Conservation (phyloP, 2,888 invertebrate species). For the Sericinus montela region DNA sequence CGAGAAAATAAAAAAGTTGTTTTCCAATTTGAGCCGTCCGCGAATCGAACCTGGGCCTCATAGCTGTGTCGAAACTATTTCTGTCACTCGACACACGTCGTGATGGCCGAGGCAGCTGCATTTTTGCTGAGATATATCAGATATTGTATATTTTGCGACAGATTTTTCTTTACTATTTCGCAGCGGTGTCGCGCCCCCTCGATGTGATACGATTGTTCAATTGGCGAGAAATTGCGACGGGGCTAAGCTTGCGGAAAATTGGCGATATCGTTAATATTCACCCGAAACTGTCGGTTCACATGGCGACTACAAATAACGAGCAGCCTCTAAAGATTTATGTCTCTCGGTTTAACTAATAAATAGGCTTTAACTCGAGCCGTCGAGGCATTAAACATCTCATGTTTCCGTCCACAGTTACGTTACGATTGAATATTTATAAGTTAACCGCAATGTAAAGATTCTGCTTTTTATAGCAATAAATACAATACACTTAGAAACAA, state of each 20-base stretch:
- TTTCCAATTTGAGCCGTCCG: too few relatives aligned
- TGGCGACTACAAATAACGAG: constrained; percentile 77
- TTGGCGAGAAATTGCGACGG: constrained; percentile 78
- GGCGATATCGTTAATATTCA: constrained; percentile 80
- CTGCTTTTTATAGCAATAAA: too few relatives aligned
- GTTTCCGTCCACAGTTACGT: constrained; percentile 45
- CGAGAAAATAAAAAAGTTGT: too few relatives aligned
- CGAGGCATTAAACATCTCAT: constrained; percentile 55
- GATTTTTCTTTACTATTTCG: constrained; percentile 10
- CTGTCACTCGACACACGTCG: too few relatives aligned
- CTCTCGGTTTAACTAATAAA: constrained; percentile 75
- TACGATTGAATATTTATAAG: background rate
- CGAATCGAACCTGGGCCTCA: too few relatives aligned
- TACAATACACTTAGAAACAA: too few relatives aligned
- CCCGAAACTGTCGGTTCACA: constrained; percentile 74
- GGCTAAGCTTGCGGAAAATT: constrained; percentile 76
- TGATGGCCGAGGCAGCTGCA: background rate
- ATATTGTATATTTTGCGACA: background rate
- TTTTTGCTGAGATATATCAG: background rate
- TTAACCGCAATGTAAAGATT: too few relatives aligned
- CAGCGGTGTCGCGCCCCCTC: constrained; percentile 40
- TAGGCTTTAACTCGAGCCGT: constrained; percentile 42
- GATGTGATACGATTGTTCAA: constrained; percentile 73
- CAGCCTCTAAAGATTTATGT: constrained; percentile 70
- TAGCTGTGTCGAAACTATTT: too few relatives aligned